Conservation (phyloP, 2,797 vertebrate species). For the Lagocephalus sceleratus region DNA sequence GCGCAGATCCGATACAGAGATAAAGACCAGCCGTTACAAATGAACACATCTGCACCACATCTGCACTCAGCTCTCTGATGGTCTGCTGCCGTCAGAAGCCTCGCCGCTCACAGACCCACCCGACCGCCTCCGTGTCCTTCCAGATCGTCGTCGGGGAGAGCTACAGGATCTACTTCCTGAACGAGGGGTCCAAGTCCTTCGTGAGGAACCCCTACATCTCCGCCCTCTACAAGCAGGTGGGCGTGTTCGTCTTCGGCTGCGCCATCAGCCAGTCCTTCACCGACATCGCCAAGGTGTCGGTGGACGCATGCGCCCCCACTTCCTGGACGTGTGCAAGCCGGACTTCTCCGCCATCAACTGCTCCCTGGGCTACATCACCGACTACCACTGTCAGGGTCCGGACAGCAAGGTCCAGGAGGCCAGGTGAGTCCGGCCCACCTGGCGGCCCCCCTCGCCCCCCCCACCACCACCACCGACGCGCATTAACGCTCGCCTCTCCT, state of each 20-base stretch:
- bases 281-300: constrained; percentile 96
- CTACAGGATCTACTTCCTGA: constrained; percentile 93
- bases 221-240: constrained; percentile 93
- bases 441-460: no score
- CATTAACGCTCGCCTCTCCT: constrained; percentile 35
- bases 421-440: constrained; percentile 73
- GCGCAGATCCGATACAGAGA: no score
- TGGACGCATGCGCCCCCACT: constrained; percentile 95
- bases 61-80: no score
- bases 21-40: no score
- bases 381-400: constrained; percentile 85
- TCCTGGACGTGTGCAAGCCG: constrained; percentile 87
- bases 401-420: constrained; percentile 90
- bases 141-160: constrained; percentile 94
- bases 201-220: constrained; percentile 91
- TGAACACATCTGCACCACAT: no score
- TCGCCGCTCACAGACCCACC: background rate
- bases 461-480: no score
- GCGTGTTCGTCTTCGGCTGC: constrained; percentile 92
- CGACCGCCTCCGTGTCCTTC: background rate
- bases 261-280: constrained; percentile 97
- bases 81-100: background rate
- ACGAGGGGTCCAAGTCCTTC: constrained; percentile 87
- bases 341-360: constrained; percentile 90
- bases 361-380: constrained; percentile 88